These are phyloP conservation scores for Takifugu ocellatus DNA, from an alignment of 2,797 vertebrate species.

Conservation along the genomic window DNA sequence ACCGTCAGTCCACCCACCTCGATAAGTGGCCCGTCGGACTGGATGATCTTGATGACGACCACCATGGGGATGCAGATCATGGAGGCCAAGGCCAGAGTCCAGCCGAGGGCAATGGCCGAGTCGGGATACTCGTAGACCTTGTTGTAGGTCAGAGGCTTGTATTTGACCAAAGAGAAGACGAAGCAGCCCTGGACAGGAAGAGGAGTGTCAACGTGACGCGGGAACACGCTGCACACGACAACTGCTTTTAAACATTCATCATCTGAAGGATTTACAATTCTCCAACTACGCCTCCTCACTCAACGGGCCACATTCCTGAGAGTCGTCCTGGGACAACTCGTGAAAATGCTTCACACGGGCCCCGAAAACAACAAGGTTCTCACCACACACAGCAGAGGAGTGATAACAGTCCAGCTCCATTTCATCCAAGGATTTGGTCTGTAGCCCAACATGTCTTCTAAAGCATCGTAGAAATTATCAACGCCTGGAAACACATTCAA, in stretches of 20 bases:
- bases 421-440: slow-evolving; percentile 98
- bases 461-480: slow-evolving; percentile 93
- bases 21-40: slow-evolving; percentile 88
- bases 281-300: too few relatives aligned
- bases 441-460: slow-evolving; percentile 99
- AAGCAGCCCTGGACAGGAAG: slow-evolving; percentile 85
- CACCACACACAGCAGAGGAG: slow-evolving; percentile 92
- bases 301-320: too few relatives aligned
- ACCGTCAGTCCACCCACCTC: slow-evolving; percentile 78
- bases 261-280: too few relatives aligned
- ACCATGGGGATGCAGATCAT: slow-evolving; percentile 98
- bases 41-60: slow-evolving; percentile 89
- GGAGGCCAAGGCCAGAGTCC: slow-evolving; percentile 91
- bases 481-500: slow-evolving; percentile 59
- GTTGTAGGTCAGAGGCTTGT: slow-evolving; percentile 95
- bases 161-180: slow-evolving; percentile 95
- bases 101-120: slow-evolving; percentile 93
- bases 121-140: slow-evolving; percentile 92
- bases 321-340: too few relatives aligned
- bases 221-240: too few relatives aligned
- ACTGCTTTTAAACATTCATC: not conserved
- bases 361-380: slow-evolving; percentile 39
- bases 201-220: not conserved
- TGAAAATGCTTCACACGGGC: not conserved
- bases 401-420: slow-evolving; percentile 94